These are phyloP conservation scores for Eupithecia vulgata DNA, from an alignment of 2,888 invertebrate species.

Conservation along the genomic window DNA sequence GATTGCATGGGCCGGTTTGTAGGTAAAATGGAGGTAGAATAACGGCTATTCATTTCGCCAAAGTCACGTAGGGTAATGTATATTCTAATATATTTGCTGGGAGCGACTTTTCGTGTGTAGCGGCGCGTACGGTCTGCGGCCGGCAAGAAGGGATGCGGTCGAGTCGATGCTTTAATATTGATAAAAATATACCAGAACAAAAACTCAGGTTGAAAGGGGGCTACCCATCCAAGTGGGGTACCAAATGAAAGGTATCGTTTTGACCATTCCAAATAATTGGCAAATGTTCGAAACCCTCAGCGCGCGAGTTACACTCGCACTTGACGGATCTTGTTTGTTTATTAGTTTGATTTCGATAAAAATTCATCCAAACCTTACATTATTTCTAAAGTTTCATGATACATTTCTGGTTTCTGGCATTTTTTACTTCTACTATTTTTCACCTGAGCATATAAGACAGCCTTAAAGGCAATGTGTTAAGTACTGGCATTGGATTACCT, in stretches of 20 bases:
- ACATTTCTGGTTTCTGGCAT: neutral
- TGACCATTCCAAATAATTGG: no score
- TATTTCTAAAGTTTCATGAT: no score
- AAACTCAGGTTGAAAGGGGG: no score
- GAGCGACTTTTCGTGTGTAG: slow-evolving; percentile 82
- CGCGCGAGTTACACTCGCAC: no score
- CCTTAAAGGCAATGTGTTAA: neutral
- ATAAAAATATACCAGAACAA: neutral
- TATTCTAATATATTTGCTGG: slow-evolving; percentile 84
- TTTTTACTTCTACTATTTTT: neutral
- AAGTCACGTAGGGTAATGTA: slow-evolving; percentile 83
- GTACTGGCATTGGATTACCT: neutral
- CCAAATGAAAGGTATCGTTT: no score
- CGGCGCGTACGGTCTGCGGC: slow-evolving; percentile 82
- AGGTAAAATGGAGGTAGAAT: slow-evolving; percentile 46
- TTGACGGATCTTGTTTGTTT: no score
- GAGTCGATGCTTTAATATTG: slow-evolving; percentile 38
- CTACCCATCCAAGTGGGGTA: no score
- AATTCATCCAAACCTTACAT: neutral
- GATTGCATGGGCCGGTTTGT: slow-evolving; percentile 47
- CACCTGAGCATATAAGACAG: neutral
- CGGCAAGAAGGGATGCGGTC: slow-evolving; percentile 55
- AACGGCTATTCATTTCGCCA: slow-evolving; percentile 73
- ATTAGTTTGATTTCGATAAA: slow-evolving; percentile 13
- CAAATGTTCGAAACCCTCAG: no score